Evolutionary conservation across 1,140 invertebrate species (phyloP), one percentile per base, ranked within the genome.

Genomic region (Stenopsyche tienmushanensis): DNA sequence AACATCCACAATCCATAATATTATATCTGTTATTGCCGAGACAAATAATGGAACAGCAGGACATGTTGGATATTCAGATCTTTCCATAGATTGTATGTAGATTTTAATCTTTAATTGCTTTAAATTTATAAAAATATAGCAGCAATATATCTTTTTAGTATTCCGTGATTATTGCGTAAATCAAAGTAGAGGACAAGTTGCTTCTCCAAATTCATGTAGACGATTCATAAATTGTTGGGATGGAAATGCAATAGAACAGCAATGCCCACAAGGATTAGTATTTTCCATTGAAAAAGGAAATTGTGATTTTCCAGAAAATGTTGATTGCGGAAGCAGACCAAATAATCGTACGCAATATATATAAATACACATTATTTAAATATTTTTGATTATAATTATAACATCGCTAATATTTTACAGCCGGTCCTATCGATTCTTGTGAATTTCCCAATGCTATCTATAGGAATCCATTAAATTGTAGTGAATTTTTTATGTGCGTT

Each of bases 151-250:
- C n/a, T n/a, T n/a, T n/a, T n/a, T n/a, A n/a, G n/a, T n/a, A n/a
- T n/a, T n/a, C n/a, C n/a, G n/a, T n/a, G n/a, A n/a, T n/a, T n/a
- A n/a, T n/a, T n/a, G n/a, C n/a, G n/a, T n/a, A n/a, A n/a, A n/a
- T n/a, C n/a, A n/a, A n/a, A n/a, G n/a, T n/a, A 57, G 85, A 41
- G 83, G 86, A 20, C 85, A 87, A 71, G 87, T 87, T 63, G 80
- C 85, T 0, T 85, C 83, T 21, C 76, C 79, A 0, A 83, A 77
- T 8, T 78, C 79, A 8, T 89, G 88, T 71, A 82, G 81, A 20
- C 84, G 81, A 70, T 90, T 85, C 72, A 66, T 89, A 0, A 89
- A 88, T 72, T 90, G 88, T 65, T 90, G 87, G 88, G 86, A 88
- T 68, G 87, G 85, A 1, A 79, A 81, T 41, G 85, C 83, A 0